Evolutionary conservation across 2,797 vertebrate species (phyloP).

Genomic region (Epinephelus coioides): DNA sequence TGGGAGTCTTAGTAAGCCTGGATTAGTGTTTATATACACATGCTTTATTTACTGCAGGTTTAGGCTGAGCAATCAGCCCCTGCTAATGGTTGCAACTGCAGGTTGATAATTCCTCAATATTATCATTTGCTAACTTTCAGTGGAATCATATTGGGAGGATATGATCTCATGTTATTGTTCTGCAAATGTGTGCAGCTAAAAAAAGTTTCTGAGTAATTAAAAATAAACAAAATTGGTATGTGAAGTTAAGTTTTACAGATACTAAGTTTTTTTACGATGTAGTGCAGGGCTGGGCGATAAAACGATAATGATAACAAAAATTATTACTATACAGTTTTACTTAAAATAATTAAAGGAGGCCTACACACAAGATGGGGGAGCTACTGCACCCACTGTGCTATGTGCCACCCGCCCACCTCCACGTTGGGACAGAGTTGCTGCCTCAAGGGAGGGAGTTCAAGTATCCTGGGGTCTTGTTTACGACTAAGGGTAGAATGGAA

Average conservation of each 20-base stretch:
- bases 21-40: constrained; percentile 37
- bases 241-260: background rate
- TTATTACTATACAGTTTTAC: no score
- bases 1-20: constrained; percentile 37
- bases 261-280: no score
- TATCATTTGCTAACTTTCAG: constrained; percentile 18
- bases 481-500: no score
- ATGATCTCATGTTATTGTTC: constrained; percentile 15
- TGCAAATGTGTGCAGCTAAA: constrained; percentile 10
- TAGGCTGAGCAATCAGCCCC: constrained; percentile 16
- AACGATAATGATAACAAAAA: no score
- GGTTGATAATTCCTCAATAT: constrained; percentile 35
- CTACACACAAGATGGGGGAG: no score
- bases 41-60: constrained; percentile 45
- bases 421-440: no score
- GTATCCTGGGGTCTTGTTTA: no score
- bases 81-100: constrained; percentile 24
- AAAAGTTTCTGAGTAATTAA: background rate
- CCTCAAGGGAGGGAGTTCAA: no score
- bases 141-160: constrained; percentile 8
- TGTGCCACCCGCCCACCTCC: no score
- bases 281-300: no score
- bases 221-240: background rate
- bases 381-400: no score
- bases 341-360: no score